phyloP scores from a whole-genome alignment of 2,888 invertebrate species.

The Thyatira batis region DNA sequence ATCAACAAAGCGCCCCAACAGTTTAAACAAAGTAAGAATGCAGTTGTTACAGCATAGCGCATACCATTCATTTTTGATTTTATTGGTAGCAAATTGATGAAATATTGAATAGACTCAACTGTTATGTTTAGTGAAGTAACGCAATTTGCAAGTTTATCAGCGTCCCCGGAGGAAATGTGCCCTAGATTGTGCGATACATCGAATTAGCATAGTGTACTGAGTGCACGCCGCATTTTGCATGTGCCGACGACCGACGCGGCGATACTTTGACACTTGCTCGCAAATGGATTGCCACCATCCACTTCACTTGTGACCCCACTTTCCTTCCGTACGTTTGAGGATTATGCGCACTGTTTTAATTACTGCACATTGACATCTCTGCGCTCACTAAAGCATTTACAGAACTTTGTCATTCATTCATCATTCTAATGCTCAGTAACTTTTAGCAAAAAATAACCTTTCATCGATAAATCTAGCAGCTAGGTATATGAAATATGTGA shows the following conservation, averaged over 20 bases:
- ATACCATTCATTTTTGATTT: constrained; percentile 11
- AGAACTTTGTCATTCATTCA: background rate
- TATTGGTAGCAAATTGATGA: constrained; percentile 11
- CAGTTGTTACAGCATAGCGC: constrained; percentile 6
- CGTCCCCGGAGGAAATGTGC: constrained; percentile 62
- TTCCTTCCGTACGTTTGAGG: constrained; percentile 20
- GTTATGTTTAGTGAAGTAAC: constrained; percentile 26
- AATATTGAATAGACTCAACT: background rate
- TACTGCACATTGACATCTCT: background rate
- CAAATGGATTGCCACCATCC: constrained; percentile 17
- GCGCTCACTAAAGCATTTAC: background rate
- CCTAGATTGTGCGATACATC: constrained; percentile 57
- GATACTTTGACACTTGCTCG: constrained; percentile 25
- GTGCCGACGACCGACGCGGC: background rate
- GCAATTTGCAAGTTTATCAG: constrained; percentile 68
- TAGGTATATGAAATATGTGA: background rate
- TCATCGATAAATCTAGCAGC: background rate
- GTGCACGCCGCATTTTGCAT: constrained; percentile 37
- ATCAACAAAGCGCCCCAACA: background rate
- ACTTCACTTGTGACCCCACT: constrained; percentile 13
- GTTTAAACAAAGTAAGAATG: constrained; percentile 1
- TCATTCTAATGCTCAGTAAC: background rate
- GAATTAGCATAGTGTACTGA: constrained; percentile 53
- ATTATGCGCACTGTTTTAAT: background rate
- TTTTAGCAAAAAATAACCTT: background rate